Percentiles rank a stretch among this genome's conserved stretches.
phyloP scores from a whole-genome alignment of 1,140 invertebrate genomes.

The Ephestia elutella region DNA sequence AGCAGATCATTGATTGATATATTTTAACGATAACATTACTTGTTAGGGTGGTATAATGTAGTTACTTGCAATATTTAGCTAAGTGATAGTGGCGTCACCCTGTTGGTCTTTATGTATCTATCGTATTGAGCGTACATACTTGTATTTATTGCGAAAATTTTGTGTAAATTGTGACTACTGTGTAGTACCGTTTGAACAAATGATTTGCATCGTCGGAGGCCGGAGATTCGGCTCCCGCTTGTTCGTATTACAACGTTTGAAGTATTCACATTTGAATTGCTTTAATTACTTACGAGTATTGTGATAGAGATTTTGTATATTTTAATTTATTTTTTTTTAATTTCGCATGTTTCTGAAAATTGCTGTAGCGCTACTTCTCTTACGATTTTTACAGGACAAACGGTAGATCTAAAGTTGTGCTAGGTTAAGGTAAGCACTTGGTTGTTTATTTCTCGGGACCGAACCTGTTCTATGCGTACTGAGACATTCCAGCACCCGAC shows the following conservation, averaged over 20 bases:
- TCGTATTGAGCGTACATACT: slow-evolving; percentile 32
- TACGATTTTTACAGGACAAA: slow-evolving; percentile 58
- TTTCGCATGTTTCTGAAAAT: slow-evolving; percentile 67
- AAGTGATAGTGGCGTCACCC: slow-evolving; percentile 45
- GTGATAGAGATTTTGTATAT: slow-evolving; percentile 74
- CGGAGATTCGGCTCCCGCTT: slow-evolving; percentile 26
- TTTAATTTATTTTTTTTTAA: slow-evolving; percentile 71
- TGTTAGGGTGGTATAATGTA: slow-evolving; percentile 49
- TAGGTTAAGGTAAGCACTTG: slow-evolving; percentile 66
- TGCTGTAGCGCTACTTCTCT: slow-evolving; percentile 64
- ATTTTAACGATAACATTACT: slow-evolving; percentile 43
- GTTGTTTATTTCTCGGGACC: slow-evolving; percentile 12
- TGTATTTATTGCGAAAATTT: slow-evolving; percentile 41
- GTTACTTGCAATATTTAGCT: slow-evolving; percentile 57
- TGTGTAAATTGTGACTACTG: slow-evolving; percentile 45
- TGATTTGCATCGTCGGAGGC: slow-evolving; percentile 12
- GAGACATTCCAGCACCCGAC: slow-evolving; percentile 47
- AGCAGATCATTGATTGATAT: slow-evolving; percentile 41
- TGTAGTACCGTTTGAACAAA: slow-evolving; percentile 28
- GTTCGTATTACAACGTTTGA: slow-evolving; percentile 61
- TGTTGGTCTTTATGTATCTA: slow-evolving; percentile 35
- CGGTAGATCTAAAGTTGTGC: slow-evolving; percentile 65
- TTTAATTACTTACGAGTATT: slow-evolving; percentile 74
- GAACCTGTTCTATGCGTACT: slow-evolving; percentile 15
- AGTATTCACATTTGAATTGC: slow-evolving; percentile 71